These are phyloP conservation scores for Trinorchestia longiramus DNA, from an alignment of 1,140 invertebrate species.

Conservation along the genomic window DNA sequence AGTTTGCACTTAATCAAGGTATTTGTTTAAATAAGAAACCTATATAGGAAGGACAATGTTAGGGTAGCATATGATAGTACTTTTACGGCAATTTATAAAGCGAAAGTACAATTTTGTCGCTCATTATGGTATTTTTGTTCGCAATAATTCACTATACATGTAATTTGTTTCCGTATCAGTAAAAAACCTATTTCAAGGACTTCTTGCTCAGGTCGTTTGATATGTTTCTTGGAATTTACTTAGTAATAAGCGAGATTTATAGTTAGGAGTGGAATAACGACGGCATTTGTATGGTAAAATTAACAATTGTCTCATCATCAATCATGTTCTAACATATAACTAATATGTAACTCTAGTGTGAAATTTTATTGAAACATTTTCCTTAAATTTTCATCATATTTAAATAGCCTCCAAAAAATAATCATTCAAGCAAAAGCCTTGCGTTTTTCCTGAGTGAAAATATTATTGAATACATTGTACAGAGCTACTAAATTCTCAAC, in stretches of 20 bases:
- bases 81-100: neutral
- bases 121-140: neutral
- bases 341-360: neutral
- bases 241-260: neutral
- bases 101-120: neutral
- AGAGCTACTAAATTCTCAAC: neutral
- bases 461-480: neutral
- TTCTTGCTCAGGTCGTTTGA: neutral
- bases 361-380: neutral
- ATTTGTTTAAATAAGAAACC: too few species aligned
- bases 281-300: neutral
- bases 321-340: neutral
- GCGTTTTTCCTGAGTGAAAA: too few species aligned
- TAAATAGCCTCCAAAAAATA: too few species aligned
- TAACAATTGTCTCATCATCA: neutral
- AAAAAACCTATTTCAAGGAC: neutral
- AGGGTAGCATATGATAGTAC: neutral
- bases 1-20: too few species aligned
- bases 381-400: too few species aligned
- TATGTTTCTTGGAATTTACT: neutral
- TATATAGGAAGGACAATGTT: too few species aligned
- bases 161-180: neutral
- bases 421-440: too few species aligned
- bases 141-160: neutral
- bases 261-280: neutral